phyloP scores from a whole-genome alignment of 2,888 invertebrate species.

The Philereme transversata region DNA sequence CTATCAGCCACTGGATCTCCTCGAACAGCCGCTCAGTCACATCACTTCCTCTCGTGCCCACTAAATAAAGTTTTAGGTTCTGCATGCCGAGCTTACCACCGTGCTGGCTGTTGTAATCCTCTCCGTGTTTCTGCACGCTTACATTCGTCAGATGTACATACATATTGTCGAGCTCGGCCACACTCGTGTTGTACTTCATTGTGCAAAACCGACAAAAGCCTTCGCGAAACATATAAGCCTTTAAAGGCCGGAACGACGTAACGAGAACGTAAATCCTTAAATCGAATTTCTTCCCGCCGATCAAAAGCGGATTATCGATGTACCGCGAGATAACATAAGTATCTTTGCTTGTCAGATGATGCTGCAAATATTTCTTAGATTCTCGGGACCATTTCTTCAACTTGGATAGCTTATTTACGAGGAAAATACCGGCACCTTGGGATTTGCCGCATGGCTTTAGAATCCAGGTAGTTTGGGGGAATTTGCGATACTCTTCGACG shows the following conservation, averaged over 20 bases:
- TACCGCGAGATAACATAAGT: constrained; percentile 97
- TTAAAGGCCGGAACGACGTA: constrained; percentile 95
- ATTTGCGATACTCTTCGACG: constrained; percentile 96
- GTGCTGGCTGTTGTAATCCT: constrained; percentile 94
- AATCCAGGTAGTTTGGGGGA: constrained; percentile 97
- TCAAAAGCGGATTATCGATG: constrained; percentile 95
- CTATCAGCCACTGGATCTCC: constrained; percentile 93
- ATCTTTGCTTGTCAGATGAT: constrained; percentile 90
- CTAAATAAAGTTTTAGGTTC: constrained; percentile 93
- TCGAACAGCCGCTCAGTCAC: constrained; percentile 94
- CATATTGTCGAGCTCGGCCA: constrained; percentile 94
- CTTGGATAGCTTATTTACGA: constrained; percentile 96
- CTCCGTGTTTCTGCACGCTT: constrained; percentile 97
- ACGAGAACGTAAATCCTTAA: constrained; percentile 95
- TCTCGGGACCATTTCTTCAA: constrained; percentile 95
- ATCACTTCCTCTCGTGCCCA: constrained; percentile 93
- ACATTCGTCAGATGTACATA: constrained; percentile 98
- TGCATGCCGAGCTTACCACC: constrained; percentile 97
- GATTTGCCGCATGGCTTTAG: constrained; percentile 98
- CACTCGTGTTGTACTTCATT: constrained; percentile 95
- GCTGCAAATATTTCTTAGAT: constrained; percentile 92
- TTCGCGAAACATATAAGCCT: constrained; percentile 94
- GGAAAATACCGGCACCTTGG: constrained; percentile 95
- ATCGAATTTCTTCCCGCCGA: constrained; percentile 98
- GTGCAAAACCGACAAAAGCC: constrained; percentile 98